Percentiles rank a stretch among this genome's conserved stretches.
Evolutionary conservation across 1,140 invertebrate species (phyloP).

Genomic region (Brachionus koreanus): DNA sequence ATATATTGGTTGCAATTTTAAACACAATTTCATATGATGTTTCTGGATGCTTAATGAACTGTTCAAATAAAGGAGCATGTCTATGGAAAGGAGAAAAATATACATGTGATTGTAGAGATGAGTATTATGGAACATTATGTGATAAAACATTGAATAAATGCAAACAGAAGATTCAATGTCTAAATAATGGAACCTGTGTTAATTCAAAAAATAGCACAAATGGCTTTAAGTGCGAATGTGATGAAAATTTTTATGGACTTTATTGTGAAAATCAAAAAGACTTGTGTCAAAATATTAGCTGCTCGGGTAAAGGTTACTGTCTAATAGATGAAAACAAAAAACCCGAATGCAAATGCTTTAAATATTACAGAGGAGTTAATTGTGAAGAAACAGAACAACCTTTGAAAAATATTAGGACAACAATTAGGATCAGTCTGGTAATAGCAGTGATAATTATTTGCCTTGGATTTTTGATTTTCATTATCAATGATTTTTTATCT

Average conservation of each 20-base stretch:
- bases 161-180: neutral
- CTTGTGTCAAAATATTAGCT: neutral
- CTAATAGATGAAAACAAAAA: neutral
- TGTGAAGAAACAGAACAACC: neutral
- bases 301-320: slow-evolving; percentile 2
- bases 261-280: neutral
- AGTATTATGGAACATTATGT: slow-evolving; percentile 12
- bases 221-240: neutral
- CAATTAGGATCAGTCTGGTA: neutral
- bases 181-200: neutral
- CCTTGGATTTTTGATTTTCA: too few relatives aligned
- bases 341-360: slow-evolving; percentile 2
- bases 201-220: neutral
- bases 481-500: too few relatives aligned
- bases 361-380: neutral
- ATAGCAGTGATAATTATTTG: neutral
- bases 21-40: neutral
- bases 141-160: neutral
- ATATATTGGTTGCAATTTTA: neutral
- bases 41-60: neutral
- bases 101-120: neutral
- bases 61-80: neutral
- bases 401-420: neutral
- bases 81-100: neutral
- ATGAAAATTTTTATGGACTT: neutral